These are phyloP conservation scores for Drosophila littoralis DNA, from an alignment of 1,140 invertebrate species.

Conservation along the genomic window DNA sequence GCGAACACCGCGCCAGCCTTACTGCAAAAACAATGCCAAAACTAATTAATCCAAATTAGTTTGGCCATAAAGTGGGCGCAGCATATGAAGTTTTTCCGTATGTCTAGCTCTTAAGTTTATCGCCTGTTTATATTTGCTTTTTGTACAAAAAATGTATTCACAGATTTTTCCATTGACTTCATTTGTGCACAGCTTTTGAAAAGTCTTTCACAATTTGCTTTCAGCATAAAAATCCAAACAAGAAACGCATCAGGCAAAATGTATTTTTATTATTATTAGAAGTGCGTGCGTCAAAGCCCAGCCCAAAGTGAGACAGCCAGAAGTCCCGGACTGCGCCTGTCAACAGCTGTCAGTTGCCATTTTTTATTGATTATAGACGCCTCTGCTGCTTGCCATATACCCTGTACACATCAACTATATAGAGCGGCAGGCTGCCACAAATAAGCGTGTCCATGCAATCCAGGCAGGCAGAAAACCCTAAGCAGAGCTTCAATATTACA, in stretches of 20 bases:
- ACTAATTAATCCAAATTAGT: conserved; percentile 64
- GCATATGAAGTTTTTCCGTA: background rate
- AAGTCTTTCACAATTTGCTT: background rate
- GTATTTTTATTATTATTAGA: conserved; percentile 28
- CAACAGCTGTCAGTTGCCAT: conserved; percentile 34
- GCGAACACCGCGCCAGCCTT: background rate
- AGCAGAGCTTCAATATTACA: too few relatives aligned
- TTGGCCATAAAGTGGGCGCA: conserved; percentile 34
- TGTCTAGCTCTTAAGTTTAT: background rate
- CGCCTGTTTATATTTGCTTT: too few relatives aligned
- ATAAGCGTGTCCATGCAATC: background rate
- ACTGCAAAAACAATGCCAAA: conserved; percentile 57
- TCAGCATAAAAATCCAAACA: background rate
- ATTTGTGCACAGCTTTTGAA: background rate
- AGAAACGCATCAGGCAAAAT: background rate
- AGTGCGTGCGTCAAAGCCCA: conserved; percentile 27
- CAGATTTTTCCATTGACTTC: background rate
- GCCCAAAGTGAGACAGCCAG: conserved; percentile 19
- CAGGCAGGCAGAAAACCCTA: too few relatives aligned
- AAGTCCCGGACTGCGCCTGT: conserved; percentile 19
- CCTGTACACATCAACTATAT: background rate
- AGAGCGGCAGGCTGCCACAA: background rate
- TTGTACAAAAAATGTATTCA: too few relatives aligned
- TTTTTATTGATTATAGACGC: conserved; percentile 31
- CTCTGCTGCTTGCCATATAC: conserved; percentile 4